Evolutionary conservation across 1,140 invertebrate genomes (phyloP).

Genomic region (Bombyx mandarina): DNA sequence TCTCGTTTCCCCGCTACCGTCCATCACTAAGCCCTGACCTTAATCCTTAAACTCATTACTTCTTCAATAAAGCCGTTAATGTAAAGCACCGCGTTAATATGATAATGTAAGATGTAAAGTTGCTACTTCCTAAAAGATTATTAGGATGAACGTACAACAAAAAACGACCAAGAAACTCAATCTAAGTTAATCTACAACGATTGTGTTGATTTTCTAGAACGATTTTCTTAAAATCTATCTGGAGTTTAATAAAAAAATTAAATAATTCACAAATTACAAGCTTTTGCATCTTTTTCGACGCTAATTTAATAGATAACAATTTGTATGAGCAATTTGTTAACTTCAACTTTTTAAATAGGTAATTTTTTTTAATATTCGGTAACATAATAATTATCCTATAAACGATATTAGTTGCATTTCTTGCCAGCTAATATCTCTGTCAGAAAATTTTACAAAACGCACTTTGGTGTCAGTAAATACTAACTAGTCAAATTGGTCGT

Average conservation of each 20-base stretch:
- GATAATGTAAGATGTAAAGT: too few relatives aligned
- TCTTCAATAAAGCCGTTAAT: neutral
- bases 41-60: constrained; percentile 24
- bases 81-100: too few relatives aligned
- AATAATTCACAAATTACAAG: neutral
- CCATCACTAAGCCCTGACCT: constrained; percentile 26
- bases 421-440: too few relatives aligned
- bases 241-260: neutral
- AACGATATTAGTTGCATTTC: neutral
- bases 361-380: neutral
- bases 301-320: too few relatives aligned
- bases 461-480: too few relatives aligned
- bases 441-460: too few relatives aligned
- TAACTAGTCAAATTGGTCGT: too few relatives aligned
- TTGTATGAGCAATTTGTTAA: too few relatives aligned
- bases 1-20: constrained; percentile 3
- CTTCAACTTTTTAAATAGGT: too few relatives aligned
- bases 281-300: neutral
- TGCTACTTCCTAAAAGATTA: too few relatives aligned
- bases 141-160: too few relatives aligned
- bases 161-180: neutral
- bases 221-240: neutral
- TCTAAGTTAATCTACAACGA: neutral
- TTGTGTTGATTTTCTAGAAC: neutral
- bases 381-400: neutral